A percentile compares a stretch with the other conserved stretches of the same genome.
These are phyloP conservation scores for Oreotrochilus melanogaster DNA, from an alignment of 2,113 vertebrate genomes.

Conservation along the genomic window DNA sequence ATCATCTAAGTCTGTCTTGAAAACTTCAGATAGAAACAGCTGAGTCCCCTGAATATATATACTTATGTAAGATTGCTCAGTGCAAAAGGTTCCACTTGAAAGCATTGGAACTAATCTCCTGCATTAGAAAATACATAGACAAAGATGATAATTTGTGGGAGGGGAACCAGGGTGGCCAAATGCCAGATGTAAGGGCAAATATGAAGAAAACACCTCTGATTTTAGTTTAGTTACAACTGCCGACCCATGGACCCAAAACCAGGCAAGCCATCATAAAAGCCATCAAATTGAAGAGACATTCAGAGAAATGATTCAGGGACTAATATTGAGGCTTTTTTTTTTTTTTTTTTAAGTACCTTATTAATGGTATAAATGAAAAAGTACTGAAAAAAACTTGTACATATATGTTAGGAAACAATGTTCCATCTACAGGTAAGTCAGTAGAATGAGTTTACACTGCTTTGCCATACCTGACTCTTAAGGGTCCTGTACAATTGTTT, in stretches of 20 bases:
- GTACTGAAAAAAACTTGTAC: neutral
- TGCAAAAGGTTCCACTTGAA: neutral
- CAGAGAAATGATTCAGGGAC: rapidly evolving
- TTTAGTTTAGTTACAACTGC: neutral
- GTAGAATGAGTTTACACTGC: neutral
- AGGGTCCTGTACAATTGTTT: neutral
- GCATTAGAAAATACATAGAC: neutral
- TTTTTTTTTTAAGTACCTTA: neutral
- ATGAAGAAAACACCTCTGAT: neutral
- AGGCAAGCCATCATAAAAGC: neutral
- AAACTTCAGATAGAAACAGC: neutral
- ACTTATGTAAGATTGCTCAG: neutral
- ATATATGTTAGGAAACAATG: neutral
- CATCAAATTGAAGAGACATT: neutral
- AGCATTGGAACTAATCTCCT: neutral
- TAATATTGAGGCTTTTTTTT: neutral
- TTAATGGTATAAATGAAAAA: neutral
- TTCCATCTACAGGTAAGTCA: neutral
- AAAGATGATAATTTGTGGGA: neutral
- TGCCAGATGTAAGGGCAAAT: neutral
- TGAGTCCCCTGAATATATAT: neutral
- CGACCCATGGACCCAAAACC: neutral
- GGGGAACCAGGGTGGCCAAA: neutral
- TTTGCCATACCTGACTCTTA: neutral
- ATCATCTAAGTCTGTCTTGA: neutral